Conservation (phyloP, 92 coral and sea anemone species). For the Palythoa grandis region DNA sequence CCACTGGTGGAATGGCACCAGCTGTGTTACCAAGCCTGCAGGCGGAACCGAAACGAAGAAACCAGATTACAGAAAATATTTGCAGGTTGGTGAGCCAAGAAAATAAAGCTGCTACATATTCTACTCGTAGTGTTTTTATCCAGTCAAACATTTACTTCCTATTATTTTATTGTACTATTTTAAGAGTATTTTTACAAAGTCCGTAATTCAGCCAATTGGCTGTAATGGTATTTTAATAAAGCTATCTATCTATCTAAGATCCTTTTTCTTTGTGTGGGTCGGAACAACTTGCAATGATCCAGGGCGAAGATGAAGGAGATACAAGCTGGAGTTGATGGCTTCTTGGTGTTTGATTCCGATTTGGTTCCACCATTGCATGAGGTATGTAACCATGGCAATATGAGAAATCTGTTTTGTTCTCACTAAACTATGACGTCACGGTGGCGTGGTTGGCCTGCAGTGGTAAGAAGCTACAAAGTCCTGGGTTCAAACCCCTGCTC, state of each 20-base stretch:
- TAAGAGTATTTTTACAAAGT: no score
- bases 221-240: no score
- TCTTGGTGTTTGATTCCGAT: conserved; percentile 77
- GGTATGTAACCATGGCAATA: conserved; percentile 36
- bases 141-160: neutral
- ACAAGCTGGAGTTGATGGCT: conserved; percentile 84
- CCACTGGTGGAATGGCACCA: conserved; percentile 91
- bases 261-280: neutral
- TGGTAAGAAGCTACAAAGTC: no score
- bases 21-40: conserved; percentile 62
- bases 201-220: no score
- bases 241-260: no score
- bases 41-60: conserved; percentile 51
- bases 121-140: neutral
- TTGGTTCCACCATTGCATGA: conserved; percentile 63
- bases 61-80: conserved; percentile 61
- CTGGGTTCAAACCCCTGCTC: no score
- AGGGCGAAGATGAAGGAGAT: conserved; percentile 77
- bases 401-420: neutral
- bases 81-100: conserved; percentile 59
- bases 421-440: no score
- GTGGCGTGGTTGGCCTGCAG: no score
- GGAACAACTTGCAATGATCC: neutral
- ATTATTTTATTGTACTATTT: no score
- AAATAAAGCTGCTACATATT: neutral